Evolutionary conservation across 1,140 invertebrate species (phyloP).

Genomic region (Rhizoglyphus robini): DNA sequence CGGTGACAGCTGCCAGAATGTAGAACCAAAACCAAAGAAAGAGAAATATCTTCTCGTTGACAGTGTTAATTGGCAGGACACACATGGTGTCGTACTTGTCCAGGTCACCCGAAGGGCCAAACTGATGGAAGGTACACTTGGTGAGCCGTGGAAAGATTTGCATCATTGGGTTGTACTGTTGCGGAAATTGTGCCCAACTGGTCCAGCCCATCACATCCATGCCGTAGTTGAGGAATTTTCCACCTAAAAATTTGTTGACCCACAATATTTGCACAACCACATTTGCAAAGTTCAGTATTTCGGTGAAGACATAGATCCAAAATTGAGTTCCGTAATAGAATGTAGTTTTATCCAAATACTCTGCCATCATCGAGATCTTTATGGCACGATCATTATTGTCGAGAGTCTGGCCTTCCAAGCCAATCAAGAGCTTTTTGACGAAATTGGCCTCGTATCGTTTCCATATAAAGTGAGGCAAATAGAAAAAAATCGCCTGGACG

Average conservation of each 20-base stretch:
- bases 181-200: conserved; percentile 54
- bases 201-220: conserved; percentile 44
- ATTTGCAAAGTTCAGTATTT: conserved; percentile 60
- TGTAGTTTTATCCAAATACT: conserved; percentile 52
- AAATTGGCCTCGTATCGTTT: conserved; percentile 28
- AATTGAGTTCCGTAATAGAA: conserved; percentile 30
- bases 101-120: conserved; percentile 27
- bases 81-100: conserved; percentile 47
- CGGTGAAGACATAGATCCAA: conserved; percentile 45
- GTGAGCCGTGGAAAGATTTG: conserved; percentile 61
- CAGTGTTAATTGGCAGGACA: conserved; percentile 29
- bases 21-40: conserved; percentile 31
- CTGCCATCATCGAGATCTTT: conserved; percentile 44
- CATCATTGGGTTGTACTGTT: conserved; percentile 48
- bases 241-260: conserved; percentile 89
- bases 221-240: conserved; percentile 62
- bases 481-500: conserved; percentile 37
- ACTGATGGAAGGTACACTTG: conserved; percentile 69
- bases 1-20: conserved; percentile 26
- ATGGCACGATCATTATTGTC: conserved; percentile 3
- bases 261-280: conserved; percentile 91
- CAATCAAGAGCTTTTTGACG: conserved; percentile 27
- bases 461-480: conserved; percentile 54
- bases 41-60: conserved; percentile 32
- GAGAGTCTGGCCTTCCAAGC: not conserved